phyloP scores from a whole-genome alignment of 2,113 vertebrate genomes.

The Phycodurus eques region DNA sequence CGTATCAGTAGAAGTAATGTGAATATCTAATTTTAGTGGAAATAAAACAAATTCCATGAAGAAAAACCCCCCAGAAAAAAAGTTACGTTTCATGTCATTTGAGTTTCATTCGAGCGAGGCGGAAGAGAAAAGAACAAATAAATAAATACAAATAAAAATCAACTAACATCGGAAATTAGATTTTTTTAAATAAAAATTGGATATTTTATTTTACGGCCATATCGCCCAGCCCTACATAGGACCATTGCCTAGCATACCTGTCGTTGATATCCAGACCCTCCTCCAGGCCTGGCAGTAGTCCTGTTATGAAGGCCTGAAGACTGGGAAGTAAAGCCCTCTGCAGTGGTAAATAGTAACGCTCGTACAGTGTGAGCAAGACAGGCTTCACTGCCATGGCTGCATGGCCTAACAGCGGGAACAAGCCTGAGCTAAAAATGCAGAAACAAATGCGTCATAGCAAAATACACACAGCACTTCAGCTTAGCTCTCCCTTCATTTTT shows the following conservation, averaged over 20 bases:
- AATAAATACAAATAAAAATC: too few species aligned
- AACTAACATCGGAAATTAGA: too few species aligned
- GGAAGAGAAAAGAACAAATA: too few species aligned
- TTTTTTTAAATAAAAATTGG: too few species aligned
- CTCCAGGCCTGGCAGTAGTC: slow-evolving; percentile 91
- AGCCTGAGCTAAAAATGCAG: slow-evolving; percentile 78
- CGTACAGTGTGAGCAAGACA: slow-evolving; percentile 86
- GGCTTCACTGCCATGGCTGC: slow-evolving; percentile 94
- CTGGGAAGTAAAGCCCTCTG: slow-evolving; percentile 91
- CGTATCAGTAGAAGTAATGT: too few species aligned
- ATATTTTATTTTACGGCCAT: too few species aligned
- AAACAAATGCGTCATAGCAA: neutral
- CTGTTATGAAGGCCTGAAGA: slow-evolving; percentile 91
- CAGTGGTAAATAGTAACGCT: slow-evolving; percentile 94
- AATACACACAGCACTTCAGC: slow-evolving; percentile 6
- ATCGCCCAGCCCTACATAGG: neutral
- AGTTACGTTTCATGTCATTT: too few species aligned
- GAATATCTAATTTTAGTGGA: too few species aligned
- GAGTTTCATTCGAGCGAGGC: too few species aligned
- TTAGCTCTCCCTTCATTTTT: neutral
- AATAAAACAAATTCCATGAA: too few species aligned
- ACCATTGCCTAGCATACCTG: slow-evolving; percentile 70
- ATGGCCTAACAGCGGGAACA: slow-evolving; percentile 91
- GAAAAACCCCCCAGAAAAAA: too few species aligned
- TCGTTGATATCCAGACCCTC: slow-evolving; percentile 95